These are phyloP conservation scores for Silvanus unidentatus DNA, from an alignment of 2,888 invertebrate species.

Conservation along the genomic window DNA sequence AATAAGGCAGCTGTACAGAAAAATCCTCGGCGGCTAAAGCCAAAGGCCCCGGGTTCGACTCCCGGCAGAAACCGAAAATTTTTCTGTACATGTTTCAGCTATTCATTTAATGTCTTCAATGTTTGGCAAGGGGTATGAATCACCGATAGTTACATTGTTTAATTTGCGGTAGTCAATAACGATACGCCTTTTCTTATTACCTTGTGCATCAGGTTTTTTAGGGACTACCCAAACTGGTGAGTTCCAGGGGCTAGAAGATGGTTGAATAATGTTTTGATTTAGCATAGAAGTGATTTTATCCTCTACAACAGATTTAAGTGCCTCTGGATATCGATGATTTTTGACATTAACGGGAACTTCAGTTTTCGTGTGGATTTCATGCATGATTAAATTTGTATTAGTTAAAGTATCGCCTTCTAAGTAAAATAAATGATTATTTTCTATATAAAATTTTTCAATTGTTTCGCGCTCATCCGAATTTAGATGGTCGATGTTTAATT, in stretches of 20 bases:
- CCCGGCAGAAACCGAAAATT: too few relatives aligned
- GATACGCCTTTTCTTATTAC: constrained; percentile 9
- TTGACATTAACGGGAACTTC: constrained; percentile 20
- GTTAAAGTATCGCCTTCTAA: constrained; percentile 10
- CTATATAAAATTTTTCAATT: constrained; percentile 11
- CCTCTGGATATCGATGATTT: constrained; percentile 25
- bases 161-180: constrained; percentile 10
- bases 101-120: background rate
- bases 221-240: constrained; percentile 23
- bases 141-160: constrained; percentile 12
- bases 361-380: constrained; percentile 14
- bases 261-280: constrained; percentile 18
- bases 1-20: too few relatives aligned
- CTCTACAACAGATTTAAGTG: constrained; percentile 24
- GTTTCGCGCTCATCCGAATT: constrained; percentile 16
- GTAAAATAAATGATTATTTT: constrained; percentile 19
- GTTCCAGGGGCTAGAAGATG: constrained; percentile 13
- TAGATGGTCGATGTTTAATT: constrained; percentile 12
- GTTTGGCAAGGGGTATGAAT: constrained; percentile 9
- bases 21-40: too few relatives aligned
- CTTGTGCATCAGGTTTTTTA: constrained; percentile 6
- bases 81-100: too few relatives aligned
- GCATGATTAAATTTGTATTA: constrained; percentile 22
- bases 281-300: constrained; percentile 17
- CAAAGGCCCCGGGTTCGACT: too few relatives aligned